A percentile compares a stretch with the other conserved stretches of the same genome.
These are phyloP conservation scores for Heteronetta atricapilla DNA, from an alignment of 2,113 vertebrate species.

Conservation along the genomic window DNA sequence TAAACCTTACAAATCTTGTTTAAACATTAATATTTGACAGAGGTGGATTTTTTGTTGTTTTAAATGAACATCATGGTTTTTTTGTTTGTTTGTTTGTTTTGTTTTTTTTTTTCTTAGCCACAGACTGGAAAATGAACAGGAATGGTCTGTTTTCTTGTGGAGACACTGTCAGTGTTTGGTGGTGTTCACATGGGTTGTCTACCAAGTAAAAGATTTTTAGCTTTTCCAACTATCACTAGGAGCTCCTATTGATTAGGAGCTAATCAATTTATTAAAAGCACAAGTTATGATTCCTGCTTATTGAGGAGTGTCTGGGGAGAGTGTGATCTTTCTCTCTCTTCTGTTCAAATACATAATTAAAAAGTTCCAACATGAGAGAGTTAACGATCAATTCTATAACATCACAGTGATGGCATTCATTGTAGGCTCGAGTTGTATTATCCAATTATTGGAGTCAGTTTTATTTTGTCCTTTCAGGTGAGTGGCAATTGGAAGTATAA, in stretches of 20 bases:
- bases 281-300: neutral
- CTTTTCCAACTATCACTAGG: neutral
- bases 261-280: neutral
- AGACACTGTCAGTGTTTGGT: neutral
- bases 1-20: neutral
- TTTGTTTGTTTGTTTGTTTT: too few relatives aligned
- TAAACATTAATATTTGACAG: neutral
- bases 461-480: neutral
- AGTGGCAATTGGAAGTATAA: neutral
- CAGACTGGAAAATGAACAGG: neutral
- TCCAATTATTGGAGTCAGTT: neutral
- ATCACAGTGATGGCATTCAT: neutral
- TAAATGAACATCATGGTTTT: neutral
- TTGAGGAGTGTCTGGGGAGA: neutral
- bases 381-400: neutral
- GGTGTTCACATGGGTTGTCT: accelerated
- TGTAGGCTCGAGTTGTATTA: neutral
- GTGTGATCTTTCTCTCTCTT: neutral
- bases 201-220: neutral
- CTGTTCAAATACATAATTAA: accelerated
- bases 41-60: neutral
- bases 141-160: neutral
- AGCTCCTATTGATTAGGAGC: too few relatives aligned
- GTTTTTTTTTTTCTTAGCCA: neutral
- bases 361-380: neutral